phyloP scores from a whole-genome alignment of 2,113 vertebrate genomes.

The Leptodactylus fuscus region DNA sequence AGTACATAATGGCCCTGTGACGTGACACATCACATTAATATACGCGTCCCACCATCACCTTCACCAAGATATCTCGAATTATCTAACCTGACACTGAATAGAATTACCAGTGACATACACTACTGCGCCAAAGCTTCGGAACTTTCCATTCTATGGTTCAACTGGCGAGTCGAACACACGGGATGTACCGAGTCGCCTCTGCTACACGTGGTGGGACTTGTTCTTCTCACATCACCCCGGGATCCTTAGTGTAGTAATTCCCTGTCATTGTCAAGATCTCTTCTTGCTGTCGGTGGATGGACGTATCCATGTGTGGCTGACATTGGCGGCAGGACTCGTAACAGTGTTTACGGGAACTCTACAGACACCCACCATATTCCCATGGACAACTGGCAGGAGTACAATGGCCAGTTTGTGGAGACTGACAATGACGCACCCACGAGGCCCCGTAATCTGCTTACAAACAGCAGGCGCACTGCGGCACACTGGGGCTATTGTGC shows the following conservation, averaged over 20 bases:
- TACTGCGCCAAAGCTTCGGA: not conserved
- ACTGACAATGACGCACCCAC: not conserved
- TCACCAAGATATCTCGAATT: not conserved
- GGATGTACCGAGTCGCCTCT: not conserved
- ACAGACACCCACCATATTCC: conserved; percentile 13
- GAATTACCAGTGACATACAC: not conserved
- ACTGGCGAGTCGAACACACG: not conserved
- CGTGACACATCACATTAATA: not conserved
- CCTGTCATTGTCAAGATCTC: too few relatives aligned
- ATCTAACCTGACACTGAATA: not conserved
- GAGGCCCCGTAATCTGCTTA: not conserved
- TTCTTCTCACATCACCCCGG: too few relatives aligned
- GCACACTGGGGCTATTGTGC: conserved; percentile 11
- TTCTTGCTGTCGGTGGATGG: too few relatives aligned
- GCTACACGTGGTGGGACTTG: not conserved
- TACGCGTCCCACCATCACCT: not conserved
- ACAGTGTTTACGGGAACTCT: conserved; percentile 24
- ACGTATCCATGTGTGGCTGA: too few relatives aligned
- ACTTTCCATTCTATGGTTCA: conserved; percentile 5
- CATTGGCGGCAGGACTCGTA: too few relatives aligned
- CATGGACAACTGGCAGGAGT: not conserved
- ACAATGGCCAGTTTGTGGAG: conserved; percentile 17
- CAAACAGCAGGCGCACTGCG: not conserved
- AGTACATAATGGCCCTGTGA: conserved; percentile 34
- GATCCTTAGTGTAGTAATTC: too few relatives aligned